A percentile compares a stretch with the other conserved stretches of the same genome.
Conservation (phyloP, 2,113 vertebrate species). For the Callipepla squamata region DNA sequence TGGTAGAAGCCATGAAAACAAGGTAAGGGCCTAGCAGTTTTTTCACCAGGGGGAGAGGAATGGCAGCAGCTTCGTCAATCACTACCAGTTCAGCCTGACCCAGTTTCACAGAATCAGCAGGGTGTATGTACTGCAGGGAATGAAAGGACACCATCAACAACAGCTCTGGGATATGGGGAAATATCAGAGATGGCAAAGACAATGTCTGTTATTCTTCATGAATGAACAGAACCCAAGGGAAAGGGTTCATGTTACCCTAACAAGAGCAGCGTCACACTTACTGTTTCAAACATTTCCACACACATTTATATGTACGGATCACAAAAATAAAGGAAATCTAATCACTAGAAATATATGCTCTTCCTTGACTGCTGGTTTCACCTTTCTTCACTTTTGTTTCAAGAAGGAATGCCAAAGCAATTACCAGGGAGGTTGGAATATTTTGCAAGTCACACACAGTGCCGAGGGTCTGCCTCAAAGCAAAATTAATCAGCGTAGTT, state of each 20-base stretch:
- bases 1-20: constrained; percentile 98
- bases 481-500: not conserved
- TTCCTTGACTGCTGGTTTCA: not conserved
- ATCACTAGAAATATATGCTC: not conserved
- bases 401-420: not conserved
- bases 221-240: not conserved
- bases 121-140: constrained; percentile 91
- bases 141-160: not conserved
- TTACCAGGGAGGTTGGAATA: not conserved
- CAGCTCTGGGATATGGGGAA: not conserved
- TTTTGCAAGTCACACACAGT: not conserved
- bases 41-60: constrained; percentile 94
- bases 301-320: not conserved
- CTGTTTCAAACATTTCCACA: not conserved
- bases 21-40: constrained; percentile 94
- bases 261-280: not conserved
- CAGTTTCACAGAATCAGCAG: constrained; percentile 92
- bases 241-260: not conserved
- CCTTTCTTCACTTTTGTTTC: not conserved
- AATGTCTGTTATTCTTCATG: not conserved
- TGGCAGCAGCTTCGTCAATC: constrained; percentile 97
- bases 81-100: constrained; percentile 96
- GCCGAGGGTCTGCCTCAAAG: not conserved
- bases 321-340: not conserved
- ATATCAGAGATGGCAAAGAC: not conserved